Conservation (phyloP, 2,113 vertebrate genomes). For the Talpa occidentalis region DNA sequence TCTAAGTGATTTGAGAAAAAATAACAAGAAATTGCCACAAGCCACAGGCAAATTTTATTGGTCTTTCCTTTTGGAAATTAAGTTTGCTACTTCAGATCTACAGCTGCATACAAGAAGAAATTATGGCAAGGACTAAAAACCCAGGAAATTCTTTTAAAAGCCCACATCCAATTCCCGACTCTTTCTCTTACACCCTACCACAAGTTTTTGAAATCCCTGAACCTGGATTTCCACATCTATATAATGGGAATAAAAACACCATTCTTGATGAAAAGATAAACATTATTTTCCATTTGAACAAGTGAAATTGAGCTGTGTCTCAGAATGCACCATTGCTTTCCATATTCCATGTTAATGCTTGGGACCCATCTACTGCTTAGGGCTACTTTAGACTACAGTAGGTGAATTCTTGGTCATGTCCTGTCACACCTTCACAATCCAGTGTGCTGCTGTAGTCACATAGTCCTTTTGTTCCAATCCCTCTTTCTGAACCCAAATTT, state of each 20-base stretch:
- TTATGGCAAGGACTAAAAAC: background rate
- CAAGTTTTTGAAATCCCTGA: background rate
- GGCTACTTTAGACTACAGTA: background rate
- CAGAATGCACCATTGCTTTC: background rate
- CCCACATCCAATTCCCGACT: background rate
- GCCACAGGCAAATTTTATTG: background rate
- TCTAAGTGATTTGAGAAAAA: conserved; percentile 41
- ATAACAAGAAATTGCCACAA: conserved; percentile 36
- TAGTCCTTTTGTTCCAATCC: background rate
- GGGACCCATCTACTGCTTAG: background rate
- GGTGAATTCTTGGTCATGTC: background rate
- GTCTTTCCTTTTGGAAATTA: conserved; percentile 32
- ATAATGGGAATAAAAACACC: background rate
- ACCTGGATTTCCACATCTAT: background rate
- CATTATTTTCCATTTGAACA: background rate
- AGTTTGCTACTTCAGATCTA: background rate
- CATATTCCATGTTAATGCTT: background rate
- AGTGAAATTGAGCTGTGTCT: background rate
- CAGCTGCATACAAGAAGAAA: background rate
- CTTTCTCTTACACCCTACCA: background rate
- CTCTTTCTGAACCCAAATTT: background rate
- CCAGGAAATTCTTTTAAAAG: background rate
- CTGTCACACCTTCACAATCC: background rate
- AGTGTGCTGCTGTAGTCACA: background rate
- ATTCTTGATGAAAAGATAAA: background rate